A percentile compares a stretch with the other conserved stretches of the same genome.
Evolutionary conservation across 1,140 invertebrate genomes (phyloP).

Genomic region (Leptinotarsa defecta): DNA sequence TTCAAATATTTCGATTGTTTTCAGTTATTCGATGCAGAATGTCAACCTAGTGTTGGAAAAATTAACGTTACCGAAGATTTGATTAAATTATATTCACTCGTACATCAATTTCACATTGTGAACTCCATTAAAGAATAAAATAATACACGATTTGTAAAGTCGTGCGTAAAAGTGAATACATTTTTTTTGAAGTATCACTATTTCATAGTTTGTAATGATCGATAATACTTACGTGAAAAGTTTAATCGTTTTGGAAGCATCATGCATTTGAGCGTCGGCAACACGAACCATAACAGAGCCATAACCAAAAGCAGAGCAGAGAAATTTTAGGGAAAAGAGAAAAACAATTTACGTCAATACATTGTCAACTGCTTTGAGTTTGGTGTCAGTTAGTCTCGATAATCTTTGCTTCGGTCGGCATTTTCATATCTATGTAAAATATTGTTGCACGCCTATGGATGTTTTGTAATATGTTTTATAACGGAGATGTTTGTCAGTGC

Average conservation of each 20-base stretch:
- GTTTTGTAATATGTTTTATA: background rate
- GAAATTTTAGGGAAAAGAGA: constrained; percentile 73
- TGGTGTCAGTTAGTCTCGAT: constrained; percentile 48
- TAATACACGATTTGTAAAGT: too few relatives aligned
- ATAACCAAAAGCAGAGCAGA: constrained; percentile 75
- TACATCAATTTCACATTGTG: too few relatives aligned
- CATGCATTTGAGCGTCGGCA: constrained; percentile 73
- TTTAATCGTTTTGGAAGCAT: constrained; percentile 66
- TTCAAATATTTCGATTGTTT: too few relatives aligned
- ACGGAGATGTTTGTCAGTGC: accelerated
- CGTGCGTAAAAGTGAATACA: too few relatives aligned
- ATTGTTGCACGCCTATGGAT: background rate
- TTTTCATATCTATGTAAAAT: background rate
- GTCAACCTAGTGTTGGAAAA: too few relatives aligned
- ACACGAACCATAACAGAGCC: constrained; percentile 70
- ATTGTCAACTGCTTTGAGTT: constrained; percentile 51
- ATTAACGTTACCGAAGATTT: too few relatives aligned
- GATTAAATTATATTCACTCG: too few relatives aligned
- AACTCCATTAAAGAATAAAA: too few relatives aligned
- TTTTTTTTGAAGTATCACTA: background rate
- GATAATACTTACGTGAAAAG: constrained; percentile 75
- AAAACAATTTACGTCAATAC: constrained; percentile 62
- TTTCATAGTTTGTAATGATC: background rate
- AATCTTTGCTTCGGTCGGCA: constrained; percentile 50
- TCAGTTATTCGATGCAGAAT: too few relatives aligned